phyloP scores from a whole-genome alignment of 2,888 invertebrate genomes.

The Temnothorax ravouxi region DNA sequence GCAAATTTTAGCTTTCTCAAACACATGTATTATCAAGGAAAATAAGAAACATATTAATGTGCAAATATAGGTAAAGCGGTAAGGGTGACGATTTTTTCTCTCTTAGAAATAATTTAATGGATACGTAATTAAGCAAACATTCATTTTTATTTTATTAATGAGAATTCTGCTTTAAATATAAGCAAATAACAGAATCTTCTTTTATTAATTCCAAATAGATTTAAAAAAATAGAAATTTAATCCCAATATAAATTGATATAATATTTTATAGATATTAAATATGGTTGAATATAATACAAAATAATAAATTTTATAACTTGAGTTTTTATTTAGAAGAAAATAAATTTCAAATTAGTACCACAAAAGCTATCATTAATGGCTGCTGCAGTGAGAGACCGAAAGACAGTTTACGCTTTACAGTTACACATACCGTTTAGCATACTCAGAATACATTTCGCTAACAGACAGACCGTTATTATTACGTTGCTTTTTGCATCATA shows the following conservation, averaged over 20 bases:
- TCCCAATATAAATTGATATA: background rate
- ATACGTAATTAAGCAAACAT: too few species aligned
- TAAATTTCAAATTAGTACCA: background rate
- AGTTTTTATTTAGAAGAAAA: background rate
- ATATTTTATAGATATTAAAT: background rate
- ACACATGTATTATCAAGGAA: background rate
- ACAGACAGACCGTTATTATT: background rate
- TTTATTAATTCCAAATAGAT: background rate
- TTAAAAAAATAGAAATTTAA: background rate
- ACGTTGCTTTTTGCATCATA: background rate
- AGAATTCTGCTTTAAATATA: too few species aligned
- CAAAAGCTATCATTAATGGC: background rate
- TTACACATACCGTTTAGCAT: background rate
- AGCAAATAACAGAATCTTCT: too few species aligned
- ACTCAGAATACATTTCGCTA: background rate
- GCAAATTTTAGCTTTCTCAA: background rate
- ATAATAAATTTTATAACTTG: background rate
- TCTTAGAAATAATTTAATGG: too few species aligned
- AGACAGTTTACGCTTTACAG: background rate
- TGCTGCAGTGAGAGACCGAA: background rate
- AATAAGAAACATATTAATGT: too few species aligned
- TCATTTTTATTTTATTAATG: too few species aligned
- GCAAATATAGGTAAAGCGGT: too few species aligned
- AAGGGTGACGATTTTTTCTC: too few species aligned
- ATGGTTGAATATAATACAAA: background rate